Percentiles rank a stretch among this genome's conserved stretches.
Evolutionary conservation across 2,888 invertebrate species (phyloP).

Genomic region (Parochlus steinenii): DNA sequence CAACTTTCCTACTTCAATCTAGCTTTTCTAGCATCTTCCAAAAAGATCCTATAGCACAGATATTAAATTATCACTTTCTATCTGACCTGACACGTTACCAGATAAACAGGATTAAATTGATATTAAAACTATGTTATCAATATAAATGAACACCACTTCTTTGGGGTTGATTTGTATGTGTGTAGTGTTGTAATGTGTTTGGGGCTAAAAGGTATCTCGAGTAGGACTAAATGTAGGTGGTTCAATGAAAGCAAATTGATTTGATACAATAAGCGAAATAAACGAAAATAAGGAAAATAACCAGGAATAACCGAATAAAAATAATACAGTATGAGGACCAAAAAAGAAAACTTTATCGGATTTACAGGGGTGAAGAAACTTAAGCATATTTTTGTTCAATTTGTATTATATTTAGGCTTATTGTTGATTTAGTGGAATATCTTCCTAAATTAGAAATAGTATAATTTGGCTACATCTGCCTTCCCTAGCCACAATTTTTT

Average conservation of each 20-base stretch:
- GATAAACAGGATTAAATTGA: constrained; percentile 11
- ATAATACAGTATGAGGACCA: no score
- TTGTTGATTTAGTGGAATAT: no score
- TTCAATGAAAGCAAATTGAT: constrained; percentile 11
- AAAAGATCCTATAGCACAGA: not conserved
- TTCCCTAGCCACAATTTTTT: constrained; percentile 2
- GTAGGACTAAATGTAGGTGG: not conserved
- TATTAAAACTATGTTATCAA: constrained; percentile 13
- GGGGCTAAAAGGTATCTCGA: not conserved
- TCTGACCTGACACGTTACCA: not conserved
- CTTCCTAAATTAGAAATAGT: no score
- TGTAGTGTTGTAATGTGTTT: not conserved
- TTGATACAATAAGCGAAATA: no score
- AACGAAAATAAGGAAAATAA: no score
- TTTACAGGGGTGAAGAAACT: no score
- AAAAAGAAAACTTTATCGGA: no score
- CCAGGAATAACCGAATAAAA: no score
- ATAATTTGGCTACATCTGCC: no score
- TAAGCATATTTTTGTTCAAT: no score
- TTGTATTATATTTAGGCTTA: no score
- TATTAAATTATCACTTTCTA: constrained; percentile 11
- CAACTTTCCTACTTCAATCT: not conserved
- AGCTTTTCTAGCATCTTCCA: not conserved
- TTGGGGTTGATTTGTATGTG: not conserved
- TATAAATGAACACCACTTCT: constrained; percentile 10